These are phyloP conservation scores for Silvanus unidentatus DNA, from an alignment of 2,888 invertebrate species.

Conservation along the genomic window DNA sequence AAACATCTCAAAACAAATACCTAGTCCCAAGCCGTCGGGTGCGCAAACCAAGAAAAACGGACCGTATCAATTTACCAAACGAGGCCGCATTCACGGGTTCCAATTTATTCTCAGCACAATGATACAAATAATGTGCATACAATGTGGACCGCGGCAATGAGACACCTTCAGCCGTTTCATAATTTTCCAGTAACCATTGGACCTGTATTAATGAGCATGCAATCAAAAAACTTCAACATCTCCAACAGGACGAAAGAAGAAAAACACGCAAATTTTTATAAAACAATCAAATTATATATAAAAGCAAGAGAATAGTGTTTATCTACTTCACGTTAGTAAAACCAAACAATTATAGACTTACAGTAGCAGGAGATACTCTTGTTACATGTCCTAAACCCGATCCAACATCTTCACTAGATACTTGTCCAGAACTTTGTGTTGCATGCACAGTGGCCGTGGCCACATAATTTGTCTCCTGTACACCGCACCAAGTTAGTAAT, in stretches of 20 bases:
- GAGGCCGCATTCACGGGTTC: slow-evolving; percentile 99
- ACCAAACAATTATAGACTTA: no score
- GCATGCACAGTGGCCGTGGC: slow-evolving; percentile 52
- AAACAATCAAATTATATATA: no score
- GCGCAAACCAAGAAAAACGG: slow-evolving; percentile 92
- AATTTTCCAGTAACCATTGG: slow-evolving; percentile 95
- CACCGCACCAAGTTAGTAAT: slow-evolving; percentile 30
- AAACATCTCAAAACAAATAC: slow-evolving; percentile 38
- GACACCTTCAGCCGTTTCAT: slow-evolving; percentile 90
- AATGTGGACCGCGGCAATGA: slow-evolving; percentile 80
- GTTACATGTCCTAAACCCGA: slow-evolving; percentile 68
- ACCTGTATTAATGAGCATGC: slow-evolving; percentile 50
- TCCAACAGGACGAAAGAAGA: not conserved
- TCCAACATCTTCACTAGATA: slow-evolving; percentile 48
- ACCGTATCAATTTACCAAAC: slow-evolving; percentile 97
- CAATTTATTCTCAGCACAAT: slow-evolving; percentile 87
- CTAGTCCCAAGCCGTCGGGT: slow-evolving; percentile 92
- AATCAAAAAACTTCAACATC: not conserved
- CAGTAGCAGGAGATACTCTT: slow-evolving; percentile 86
- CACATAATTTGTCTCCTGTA: slow-evolving; percentile 47
- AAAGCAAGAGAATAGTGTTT: not conserved
- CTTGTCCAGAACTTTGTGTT: slow-evolving; percentile 41
- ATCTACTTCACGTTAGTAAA: no score
- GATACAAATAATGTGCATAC: slow-evolving; percentile 94
- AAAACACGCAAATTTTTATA: not conserved